Percentiles rank a stretch among this genome's conserved stretches.
Conservation (phyloP, 2,113 vertebrate species). For the Lasiurus cinereus region DNA sequence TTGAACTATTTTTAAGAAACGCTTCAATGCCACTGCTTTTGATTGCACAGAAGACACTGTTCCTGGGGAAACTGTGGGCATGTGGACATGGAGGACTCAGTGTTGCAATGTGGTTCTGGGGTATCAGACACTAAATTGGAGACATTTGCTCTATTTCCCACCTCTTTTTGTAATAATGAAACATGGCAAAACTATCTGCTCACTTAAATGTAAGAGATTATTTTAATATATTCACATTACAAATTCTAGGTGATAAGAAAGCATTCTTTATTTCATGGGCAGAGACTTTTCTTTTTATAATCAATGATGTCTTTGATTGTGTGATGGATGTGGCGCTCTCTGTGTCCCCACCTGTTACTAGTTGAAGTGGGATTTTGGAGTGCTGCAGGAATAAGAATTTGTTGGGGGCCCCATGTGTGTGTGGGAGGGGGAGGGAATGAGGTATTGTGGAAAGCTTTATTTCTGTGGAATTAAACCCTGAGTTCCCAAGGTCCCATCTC, state of each 20-base stretch:
- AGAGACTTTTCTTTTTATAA: neutral
- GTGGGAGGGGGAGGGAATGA: neutral
- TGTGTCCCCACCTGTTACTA: neutral
- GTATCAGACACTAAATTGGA: neutral
- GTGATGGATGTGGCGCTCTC: neutral
- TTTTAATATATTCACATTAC: neutral
- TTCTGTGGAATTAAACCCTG: neutral
- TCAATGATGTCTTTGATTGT: neutral
- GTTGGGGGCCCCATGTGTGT: neutral
- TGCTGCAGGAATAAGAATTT: neutral
- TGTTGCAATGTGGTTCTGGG: neutral
- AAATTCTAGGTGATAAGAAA: neutral
- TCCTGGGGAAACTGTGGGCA: neutral
- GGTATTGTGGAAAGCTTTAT: neutral
- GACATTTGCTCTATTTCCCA: neutral
- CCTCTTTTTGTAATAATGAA: neutral
- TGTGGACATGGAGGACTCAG: accelerated
- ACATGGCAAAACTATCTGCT: neutral
- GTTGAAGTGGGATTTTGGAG: neutral
- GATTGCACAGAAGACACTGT: neutral
- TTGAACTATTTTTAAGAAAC: neutral
- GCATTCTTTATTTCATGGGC: neutral
- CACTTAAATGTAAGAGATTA: neutral
- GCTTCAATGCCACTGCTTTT: neutral
- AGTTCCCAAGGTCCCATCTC: neutral